Conservation (phyloP, 2,888 invertebrate species). For the Drosophila yooni region DNA sequence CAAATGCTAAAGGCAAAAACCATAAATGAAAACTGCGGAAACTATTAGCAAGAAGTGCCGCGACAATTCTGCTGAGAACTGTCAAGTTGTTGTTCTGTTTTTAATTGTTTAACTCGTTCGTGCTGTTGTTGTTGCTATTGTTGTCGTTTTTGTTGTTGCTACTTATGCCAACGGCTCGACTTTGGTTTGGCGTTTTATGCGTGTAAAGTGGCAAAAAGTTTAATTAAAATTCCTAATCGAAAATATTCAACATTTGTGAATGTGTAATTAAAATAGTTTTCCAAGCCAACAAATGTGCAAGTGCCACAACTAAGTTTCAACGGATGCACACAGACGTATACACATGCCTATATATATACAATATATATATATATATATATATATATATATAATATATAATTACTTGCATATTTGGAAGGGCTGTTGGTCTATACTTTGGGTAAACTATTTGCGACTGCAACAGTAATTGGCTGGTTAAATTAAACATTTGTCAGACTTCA, state of each 20-base stretch:
- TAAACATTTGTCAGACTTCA: not conserved
- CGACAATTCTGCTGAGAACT: conserved; percentile 62
- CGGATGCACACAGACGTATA: conserved; percentile 16
- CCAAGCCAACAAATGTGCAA: conserved; percentile 52
- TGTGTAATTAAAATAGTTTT: conserved; percentile 83
- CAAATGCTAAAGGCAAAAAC: conserved; percentile 37
- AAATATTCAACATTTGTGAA: conserved; percentile 77
- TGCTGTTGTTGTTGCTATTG: conserved; percentile 23
- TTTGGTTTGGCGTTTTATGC: conserved; percentile 35
- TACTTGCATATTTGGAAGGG: not conserved
- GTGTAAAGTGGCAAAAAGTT: conserved; percentile 72
- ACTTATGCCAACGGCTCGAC: conserved; percentile 6
- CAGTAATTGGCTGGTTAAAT: conserved; percentile 10
- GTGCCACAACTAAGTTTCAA: conserved; percentile 10
- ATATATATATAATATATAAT: not conserved
- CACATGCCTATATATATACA: not conserved
- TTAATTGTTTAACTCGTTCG: conserved; percentile 34
- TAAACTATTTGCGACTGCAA: not conserved
- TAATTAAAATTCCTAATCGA: conserved; percentile 82
- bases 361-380: not conserved
- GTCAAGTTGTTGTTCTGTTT: conserved; percentile 59
- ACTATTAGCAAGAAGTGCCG: conserved; percentile 72
- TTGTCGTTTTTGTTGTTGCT: conserved; percentile 11
- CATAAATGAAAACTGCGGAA: conserved; percentile 60
- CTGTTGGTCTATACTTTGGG: not conserved